Conservation (phyloP, 1,140 invertebrate species). For the Platorchestia sp. region DNA sequence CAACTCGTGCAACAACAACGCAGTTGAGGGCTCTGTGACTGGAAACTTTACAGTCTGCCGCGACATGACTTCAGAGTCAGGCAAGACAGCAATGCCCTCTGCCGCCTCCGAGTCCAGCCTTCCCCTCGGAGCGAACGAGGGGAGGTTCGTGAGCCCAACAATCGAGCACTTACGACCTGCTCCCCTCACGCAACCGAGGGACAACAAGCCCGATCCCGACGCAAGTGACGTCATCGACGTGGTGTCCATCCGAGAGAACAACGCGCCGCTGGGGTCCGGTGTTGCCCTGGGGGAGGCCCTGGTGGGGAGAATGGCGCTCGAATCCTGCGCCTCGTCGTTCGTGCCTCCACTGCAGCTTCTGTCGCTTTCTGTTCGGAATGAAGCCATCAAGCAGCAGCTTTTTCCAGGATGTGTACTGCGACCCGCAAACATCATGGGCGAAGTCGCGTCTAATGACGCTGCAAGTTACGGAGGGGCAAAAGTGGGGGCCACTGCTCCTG, state of each 20-base stretch:
- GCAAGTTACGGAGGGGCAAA: neutral
- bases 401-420: neutral
- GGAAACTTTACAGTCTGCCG: neutral
- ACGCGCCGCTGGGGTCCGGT: neutral
- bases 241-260: neutral
- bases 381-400: slow-evolving; percentile 13
- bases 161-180: neutral
- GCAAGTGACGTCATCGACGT: slow-evolving; percentile 16
- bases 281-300: neutral
- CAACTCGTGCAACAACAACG: neutral
- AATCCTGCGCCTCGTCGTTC: neutral
- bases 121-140: neutral
- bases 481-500: neutral
- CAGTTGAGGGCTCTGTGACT: neutral
- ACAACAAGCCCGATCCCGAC: slow-evolving; percentile 1
- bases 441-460: neutral
- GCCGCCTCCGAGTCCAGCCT: neutral
- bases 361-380: neutral
- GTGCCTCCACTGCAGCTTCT: neutral
- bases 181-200: neutral
- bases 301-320: neutral
- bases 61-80: neutral
- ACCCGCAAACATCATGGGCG: neutral
- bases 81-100: neutral
- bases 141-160: neutral